phyloP scores from a whole-genome alignment of 2,888 invertebrate species.

The Bombylius discolor region DNA sequence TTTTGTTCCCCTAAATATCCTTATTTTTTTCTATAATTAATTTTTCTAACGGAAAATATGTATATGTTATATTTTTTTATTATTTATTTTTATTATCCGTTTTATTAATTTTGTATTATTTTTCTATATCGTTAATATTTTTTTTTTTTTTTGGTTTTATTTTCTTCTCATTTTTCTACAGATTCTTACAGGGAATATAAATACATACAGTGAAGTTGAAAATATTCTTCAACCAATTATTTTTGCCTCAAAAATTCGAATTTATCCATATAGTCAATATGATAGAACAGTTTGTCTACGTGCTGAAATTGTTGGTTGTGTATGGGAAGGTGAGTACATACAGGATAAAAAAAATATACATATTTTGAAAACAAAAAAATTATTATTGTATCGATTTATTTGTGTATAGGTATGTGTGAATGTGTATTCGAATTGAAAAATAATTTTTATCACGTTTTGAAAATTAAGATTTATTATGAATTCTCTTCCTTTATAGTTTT shows the following conservation, averaged over 20 bases:
- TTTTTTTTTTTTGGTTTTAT: not conserved
- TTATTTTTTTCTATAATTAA: no score
- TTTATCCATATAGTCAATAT: conserved; percentile 66
- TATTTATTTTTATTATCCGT: not conserved
- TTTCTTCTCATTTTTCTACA: conserved; percentile 27
- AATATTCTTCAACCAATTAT: conserved; percentile 61
- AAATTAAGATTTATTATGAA: no score
- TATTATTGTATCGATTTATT: not conserved
- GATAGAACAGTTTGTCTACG: conserved; percentile 69
- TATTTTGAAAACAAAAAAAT: not conserved
- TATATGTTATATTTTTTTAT: not conserved
- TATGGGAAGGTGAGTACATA: conserved; percentile 52
- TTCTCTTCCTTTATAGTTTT: no score
- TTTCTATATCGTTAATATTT: not conserved
- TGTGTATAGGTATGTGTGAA: not conserved
- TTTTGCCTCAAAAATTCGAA: conserved; percentile 60
- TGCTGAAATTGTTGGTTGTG: conserved; percentile 68
- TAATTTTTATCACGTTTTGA: no score
- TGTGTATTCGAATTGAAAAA: not conserved
- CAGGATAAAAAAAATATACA: not conserved
- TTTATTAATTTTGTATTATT: not conserved
- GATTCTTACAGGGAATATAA: conserved; percentile 66
- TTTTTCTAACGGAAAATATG: no score
- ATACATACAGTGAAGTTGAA: conserved; percentile 63
- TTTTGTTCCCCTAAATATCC: no score